phyloP scores from a whole-genome alignment of 2,888 invertebrate genomes.

The Mythimna vitellina region DNA sequence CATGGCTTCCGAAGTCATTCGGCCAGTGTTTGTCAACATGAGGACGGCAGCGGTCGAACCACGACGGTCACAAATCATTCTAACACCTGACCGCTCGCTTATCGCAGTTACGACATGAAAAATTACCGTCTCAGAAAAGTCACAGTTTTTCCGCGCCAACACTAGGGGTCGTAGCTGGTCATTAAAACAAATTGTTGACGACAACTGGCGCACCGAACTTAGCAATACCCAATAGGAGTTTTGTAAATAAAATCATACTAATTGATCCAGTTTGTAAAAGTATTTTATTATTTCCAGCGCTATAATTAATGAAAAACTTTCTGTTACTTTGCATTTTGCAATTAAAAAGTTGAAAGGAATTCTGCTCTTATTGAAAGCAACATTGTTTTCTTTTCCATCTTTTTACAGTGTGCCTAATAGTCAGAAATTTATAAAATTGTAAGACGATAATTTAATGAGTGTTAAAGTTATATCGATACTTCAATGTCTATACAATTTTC shows the following conservation, averaged over 20 bases:
- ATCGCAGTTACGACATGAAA: conserved; percentile 87
- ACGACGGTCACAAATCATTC: conserved; percentile 86
- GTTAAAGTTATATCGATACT: no score
- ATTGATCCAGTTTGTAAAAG: conserved; percentile 68
- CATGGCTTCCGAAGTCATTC: conserved; percentile 60
- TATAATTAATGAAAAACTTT: conserved; percentile 60
- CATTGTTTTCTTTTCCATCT: conserved; percentile 32
- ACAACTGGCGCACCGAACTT: conserved; percentile 75
- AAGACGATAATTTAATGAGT: conserved; percentile 9
- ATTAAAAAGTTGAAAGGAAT: conserved; percentile 55
- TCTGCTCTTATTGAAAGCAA: conserved; percentile 38
- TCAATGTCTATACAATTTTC: background rate
- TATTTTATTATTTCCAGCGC: conserved; percentile 64
- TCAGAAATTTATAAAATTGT: background rate
- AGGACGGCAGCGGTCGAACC: conserved; percentile 68
- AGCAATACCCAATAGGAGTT: conserved; percentile 60
- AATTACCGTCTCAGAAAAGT: conserved; percentile 84
- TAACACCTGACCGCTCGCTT: conserved; percentile 86
- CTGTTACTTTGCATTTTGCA: conserved; percentile 56
- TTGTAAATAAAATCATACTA: conserved; percentile 66
- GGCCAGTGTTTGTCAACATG: conserved; percentile 75
- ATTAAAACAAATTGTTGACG: conserved; percentile 86
- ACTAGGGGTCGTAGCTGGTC: conserved; percentile 75
- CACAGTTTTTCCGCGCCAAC: conserved; percentile 81
- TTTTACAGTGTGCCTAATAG: conserved; percentile 28